Evolutionary conservation across 1,140 invertebrate genomes (phyloP), one percentile per base, ranked within the genome.

Genomic region (Brachionus angularis): DNA sequence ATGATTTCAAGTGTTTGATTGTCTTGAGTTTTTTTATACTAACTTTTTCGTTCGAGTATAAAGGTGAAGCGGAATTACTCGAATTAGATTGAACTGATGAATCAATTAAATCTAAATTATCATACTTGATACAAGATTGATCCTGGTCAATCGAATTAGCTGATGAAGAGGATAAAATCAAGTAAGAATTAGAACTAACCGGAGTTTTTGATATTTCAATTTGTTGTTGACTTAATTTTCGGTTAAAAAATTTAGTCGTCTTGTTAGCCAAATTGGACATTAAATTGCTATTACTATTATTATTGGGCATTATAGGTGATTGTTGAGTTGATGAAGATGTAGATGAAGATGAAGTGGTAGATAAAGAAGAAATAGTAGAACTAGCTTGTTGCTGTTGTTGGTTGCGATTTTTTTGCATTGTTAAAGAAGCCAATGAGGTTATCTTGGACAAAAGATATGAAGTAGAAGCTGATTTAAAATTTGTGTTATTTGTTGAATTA

Each of bases 381-480:
- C 12, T 27, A 33, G 52, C 34, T 58, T 18, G 53, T 42, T 23
- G 53, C 33, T 3, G 53, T 58, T 12, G n/a, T 23, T 10, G 53
- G 39, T 1, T 31, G 53, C 53, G 21, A 33, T 23, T 58, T 25
- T 58, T 58, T 12, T 31, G 53, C 7, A 58, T 18, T 23, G 53
- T 58, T 36, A 58, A 58, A 14, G 16, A 39, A 1, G 53, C 53
- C 27, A 67, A 46, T 10, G 62, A 67, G 23, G 27, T 21, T 33
- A 67, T 67, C 34, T 67, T 67, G 1, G 62, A 67, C 14, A 67
- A 18, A 12, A 67, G 29, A 47, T 67, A 67, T n/a, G 62, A 67
- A 2, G 62, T 67, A 10, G 62, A 67, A 23, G 62, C 62, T 5
- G 62, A 67, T 33, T 67, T 67, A 0, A 50, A 3, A 1, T 16